Base-by-base conservation (phyloP, 2,888 invertebrate genomes). In the Marasmarcha lunaedactyla region DNA sequence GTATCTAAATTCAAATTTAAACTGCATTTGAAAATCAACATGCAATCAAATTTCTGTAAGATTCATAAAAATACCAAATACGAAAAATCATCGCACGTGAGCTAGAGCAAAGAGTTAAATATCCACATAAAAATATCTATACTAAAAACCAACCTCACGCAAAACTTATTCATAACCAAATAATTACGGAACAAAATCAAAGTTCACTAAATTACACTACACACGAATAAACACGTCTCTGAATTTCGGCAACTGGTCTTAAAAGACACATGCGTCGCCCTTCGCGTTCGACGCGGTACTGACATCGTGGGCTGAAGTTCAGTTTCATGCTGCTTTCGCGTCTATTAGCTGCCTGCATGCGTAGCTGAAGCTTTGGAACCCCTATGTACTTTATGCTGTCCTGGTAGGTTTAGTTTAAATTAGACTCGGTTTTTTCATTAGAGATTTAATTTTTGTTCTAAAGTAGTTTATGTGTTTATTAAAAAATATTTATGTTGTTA, bases 271-370 rank as follows among this genome's bases (percentile, higher is more conserved):
- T 67, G 62, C 66, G 61, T 51, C 59, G 46, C 58, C 59, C 54
- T 47, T 57, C 59, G 59, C 65, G 65, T 54, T 53, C 60, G 59
- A 56, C 70, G 70, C 71, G 72, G 54, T 63, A 83, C 81, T 78
- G 68, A 52, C 48, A 38, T 14, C 30, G 6, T 33, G n/a, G n/a
- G 33, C 59, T 57, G 63, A 63, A 65, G 44, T 63, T 57, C 57
- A 57, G 56, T 51, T 46, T 37, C 44, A 48, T 57, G n/a, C n/a
- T n/a, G n/a, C n/a, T n/a, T n/a, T n/a, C n/a, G n/a, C n/a, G 56
- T 57, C 57, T 56, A 58, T 56, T n/a, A 68, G 69, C 69, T 72
- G 72, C 72, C 68, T 64, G 53, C 54, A 36, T 15, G 5, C 25
- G 35, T 13, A 14, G 14, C 9, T 34, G 48, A 47, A 45, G 50